Conservation (phyloP, 1,140 invertebrate species). For the Condylostylus longicornis region DNA sequence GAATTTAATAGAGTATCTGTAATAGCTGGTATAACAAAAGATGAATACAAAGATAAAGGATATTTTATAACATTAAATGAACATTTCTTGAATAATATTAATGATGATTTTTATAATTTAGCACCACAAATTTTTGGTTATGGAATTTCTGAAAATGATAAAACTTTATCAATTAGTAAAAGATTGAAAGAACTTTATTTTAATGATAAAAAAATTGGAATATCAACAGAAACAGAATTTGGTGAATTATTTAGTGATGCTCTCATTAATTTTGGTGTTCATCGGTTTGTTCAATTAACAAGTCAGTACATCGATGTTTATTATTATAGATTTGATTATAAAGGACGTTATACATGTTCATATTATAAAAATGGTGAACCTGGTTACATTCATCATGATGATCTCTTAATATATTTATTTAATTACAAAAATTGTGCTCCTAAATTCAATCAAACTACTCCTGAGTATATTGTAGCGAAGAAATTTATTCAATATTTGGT, state of each 20-base stretch:
- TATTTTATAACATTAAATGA: background rate
- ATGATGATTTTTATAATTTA: background rate
- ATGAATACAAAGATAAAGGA: conserved; percentile 37
- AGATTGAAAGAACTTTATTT: background rate
- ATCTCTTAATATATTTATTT: conserved; percentile 39
- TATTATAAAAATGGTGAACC: conserved; percentile 13
- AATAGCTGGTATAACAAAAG: conserved; percentile 46
- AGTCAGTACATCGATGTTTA: conserved; percentile 35
- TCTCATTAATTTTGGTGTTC: conserved; percentile 34
- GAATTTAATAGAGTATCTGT: conserved; percentile 47
- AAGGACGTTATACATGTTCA: conserved; percentile 24
- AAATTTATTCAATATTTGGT: too few relatives aligned
- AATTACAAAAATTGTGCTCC: conserved; percentile 24
- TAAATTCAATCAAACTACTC: conserved; percentile 23
- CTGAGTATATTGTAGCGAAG: conserved; percentile 28
- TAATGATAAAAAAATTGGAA: background rate
- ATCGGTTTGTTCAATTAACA: conserved; percentile 35
- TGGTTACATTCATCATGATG: conserved; percentile 36
- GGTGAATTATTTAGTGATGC: conserved; percentile 36
- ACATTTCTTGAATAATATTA: background rate
- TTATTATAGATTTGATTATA: conserved; percentile 40
- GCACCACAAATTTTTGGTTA: background rate
- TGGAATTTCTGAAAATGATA: background rate
- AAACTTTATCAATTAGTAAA: background rate
- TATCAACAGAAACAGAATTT: background rate